These are phyloP conservation scores for Nomia melanderi DNA, from an alignment of 1,140 invertebrate species.

Conservation along the genomic window DNA sequence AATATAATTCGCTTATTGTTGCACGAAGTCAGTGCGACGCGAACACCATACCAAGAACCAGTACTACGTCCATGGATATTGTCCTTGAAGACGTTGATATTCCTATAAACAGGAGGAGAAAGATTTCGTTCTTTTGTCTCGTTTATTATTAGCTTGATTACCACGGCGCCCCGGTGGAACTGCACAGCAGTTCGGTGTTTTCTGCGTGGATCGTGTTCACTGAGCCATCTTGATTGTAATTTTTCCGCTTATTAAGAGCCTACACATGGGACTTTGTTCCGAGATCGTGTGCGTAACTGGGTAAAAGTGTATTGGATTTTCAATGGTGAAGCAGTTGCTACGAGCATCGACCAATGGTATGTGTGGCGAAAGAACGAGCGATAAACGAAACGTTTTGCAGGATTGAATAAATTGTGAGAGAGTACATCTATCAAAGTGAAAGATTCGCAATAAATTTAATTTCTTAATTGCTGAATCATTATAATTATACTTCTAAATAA, in stretches of 20 bases:
- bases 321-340: neutral
- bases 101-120: constrained; percentile 28
- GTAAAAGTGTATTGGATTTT: constrained; percentile 19
- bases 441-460: neutral
- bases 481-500: neutral
- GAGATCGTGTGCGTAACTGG: neutral
- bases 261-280: no score
- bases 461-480: neutral
- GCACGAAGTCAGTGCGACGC: neutral
- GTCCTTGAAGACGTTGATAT: constrained; percentile 37
- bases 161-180: neutral
- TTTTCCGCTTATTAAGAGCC: constrained; percentile 32
- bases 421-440: neutral
- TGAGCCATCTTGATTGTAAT: constrained; percentile 11
- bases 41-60: constrained; percentile 16
- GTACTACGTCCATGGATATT: constrained; percentile 15
- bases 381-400: neutral
- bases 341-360: neutral
- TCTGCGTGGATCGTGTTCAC: constrained; percentile 10
- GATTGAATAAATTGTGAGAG: neutral
- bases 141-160: constrained; percentile 42
- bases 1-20: neutral
- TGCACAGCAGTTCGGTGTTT: constrained; percentile 4
- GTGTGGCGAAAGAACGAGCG: neutral
- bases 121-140: constrained; percentile 28